phyloP scores from a whole-genome alignment of 2,797 vertebrate species.

The Anabacerthia variegaticeps region DNA sequence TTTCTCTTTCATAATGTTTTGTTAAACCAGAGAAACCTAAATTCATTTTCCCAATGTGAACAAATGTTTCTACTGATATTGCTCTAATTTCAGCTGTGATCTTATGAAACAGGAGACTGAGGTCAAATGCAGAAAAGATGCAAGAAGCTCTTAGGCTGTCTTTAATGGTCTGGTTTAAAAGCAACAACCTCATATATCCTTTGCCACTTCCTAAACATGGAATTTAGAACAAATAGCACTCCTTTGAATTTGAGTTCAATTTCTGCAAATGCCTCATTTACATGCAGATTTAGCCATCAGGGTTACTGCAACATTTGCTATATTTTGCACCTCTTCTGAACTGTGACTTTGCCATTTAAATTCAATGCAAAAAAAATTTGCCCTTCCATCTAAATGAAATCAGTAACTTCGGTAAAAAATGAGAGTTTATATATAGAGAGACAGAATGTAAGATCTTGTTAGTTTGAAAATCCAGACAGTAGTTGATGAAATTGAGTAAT shows the following conservation, averaged over 20 bases:
- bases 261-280: conserved; percentile 38
- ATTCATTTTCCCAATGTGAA: conserved; percentile 13
- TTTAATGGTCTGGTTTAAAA: conserved; percentile 10
- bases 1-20: not conserved
- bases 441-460: not conserved
- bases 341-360: not conserved
- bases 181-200: not conserved
- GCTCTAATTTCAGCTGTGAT: not conserved
- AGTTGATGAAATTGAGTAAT: not conserved
- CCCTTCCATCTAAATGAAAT: not conserved
- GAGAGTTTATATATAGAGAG: not conserved
- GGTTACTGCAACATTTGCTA: not conserved
- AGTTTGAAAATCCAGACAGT: not conserved
- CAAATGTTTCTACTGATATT: not conserved
- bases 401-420: not conserved
- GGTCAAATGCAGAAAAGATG: conserved; percentile 16
- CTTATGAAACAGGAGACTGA: not conserved
- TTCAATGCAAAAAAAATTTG: not conserved
- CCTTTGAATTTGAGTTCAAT: not conserved
- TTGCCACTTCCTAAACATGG: not conserved
- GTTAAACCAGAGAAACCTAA: conserved; percentile 1
- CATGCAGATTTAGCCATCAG: not conserved
- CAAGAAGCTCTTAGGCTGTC: not conserved
- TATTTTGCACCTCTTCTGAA: conserved; percentile 12
- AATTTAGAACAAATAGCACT: not conserved